Conservation (phyloP, 2,113 vertebrate genomes). For the Ctenomys sociabilis region DNA sequence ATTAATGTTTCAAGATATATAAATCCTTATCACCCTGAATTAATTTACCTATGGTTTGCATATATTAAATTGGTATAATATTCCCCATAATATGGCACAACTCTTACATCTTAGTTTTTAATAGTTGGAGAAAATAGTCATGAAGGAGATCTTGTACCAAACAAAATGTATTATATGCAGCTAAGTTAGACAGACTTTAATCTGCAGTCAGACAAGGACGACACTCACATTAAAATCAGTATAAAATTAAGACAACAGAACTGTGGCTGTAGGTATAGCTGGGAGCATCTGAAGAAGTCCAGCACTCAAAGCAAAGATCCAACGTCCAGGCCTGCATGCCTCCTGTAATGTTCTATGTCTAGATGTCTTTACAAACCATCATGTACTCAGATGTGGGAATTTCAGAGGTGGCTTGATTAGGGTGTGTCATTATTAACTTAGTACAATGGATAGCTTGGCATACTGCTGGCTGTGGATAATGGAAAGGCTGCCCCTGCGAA, state of each 20-base stretch:
- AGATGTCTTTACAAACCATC: not conserved
- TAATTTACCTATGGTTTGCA: not conserved
- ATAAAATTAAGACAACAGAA: not conserved
- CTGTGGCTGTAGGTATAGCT: not conserved
- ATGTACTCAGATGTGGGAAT: not conserved
- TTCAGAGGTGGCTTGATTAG: not conserved
- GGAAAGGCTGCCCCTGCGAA: not conserved
- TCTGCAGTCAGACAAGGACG: not conserved
- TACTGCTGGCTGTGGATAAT: no score
- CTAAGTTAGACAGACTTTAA: not conserved
- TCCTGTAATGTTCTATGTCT: not conserved
- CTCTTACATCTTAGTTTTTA: not conserved
- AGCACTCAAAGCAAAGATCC: not conserved
- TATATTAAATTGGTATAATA: not conserved
- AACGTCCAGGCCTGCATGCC: not conserved
- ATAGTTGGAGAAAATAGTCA: not conserved
- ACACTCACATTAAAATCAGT: not conserved
- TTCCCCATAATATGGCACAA: not conserved
- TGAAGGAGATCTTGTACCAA: not conserved
- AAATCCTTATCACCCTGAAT: not conserved
- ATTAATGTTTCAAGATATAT: not conserved
- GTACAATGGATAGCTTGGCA: not conserved
- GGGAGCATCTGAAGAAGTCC: not conserved
- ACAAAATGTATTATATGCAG: not conserved
- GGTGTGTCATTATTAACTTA: not conserved